These are phyloP conservation scores for Leucophenga montana DNA, from an alignment of 2,888 invertebrate species.

Conservation along the genomic window DNA sequence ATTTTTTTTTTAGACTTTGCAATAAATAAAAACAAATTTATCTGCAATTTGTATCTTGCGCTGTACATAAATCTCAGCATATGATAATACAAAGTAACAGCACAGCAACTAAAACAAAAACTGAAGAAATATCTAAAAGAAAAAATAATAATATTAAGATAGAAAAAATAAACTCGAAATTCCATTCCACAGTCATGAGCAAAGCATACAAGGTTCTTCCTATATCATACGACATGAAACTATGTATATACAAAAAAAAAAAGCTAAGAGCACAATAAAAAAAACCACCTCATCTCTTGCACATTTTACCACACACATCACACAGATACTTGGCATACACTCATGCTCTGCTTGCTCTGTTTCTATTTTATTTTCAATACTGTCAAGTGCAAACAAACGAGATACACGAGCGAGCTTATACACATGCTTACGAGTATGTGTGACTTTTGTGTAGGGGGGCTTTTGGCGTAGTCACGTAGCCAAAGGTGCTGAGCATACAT, in stretches of 20 bases:
- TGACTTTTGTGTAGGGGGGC: not conserved
- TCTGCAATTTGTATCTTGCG: not conserved
- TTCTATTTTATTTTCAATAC: slow-evolving; percentile 26
- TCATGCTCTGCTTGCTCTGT: slow-evolving; percentile 1
- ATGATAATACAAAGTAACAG: slow-evolving; percentile 32
- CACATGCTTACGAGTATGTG: not conserved
- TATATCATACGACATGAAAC: slow-evolving; percentile 54
- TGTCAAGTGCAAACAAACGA: slow-evolving; percentile 20
- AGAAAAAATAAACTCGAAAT: slow-evolving; percentile 54
- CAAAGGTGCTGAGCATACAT: not conserved
- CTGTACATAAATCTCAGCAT: not conserved
- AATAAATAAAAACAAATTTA: no score
- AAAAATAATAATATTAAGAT: slow-evolving; percentile 22
- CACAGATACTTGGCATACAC: not conserved
- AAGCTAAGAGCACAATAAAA: slow-evolving; percentile 22
- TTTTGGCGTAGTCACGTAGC: not conserved
- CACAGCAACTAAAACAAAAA: slow-evolving; percentile 37
- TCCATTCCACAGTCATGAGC: slow-evolving; percentile 67
- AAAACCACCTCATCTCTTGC: slow-evolving; percentile 42
- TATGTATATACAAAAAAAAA: slow-evolving; percentile 25
- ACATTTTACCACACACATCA: slow-evolving; percentile 33
- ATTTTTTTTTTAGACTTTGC: no score
- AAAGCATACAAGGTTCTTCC: slow-evolving; percentile 70
- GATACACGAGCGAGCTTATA: not conserved
- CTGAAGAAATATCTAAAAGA: slow-evolving; percentile 28